Evolutionary conservation across 2,888 invertebrate genomes (phyloP), one percentile per base, ranked within the genome.

Genomic region (Nomada flava): DNA sequence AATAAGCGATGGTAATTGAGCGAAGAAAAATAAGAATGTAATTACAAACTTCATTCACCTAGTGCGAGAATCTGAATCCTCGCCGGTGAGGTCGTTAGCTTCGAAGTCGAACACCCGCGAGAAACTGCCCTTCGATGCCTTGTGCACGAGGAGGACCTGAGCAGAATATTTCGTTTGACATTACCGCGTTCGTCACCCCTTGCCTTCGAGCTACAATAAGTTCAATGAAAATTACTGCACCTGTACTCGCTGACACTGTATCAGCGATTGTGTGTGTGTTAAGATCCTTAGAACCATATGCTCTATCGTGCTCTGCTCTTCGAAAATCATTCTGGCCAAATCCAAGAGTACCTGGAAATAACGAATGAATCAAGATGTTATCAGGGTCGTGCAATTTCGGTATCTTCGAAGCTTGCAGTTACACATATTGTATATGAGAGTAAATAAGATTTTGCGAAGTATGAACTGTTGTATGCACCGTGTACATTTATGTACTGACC

Each of bases 251-350:
- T 98, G 98, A 95, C 98, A 98, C 94, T 98, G 97, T 89, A 99
- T 98, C 86, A 99, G 95, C 90, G 98, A 98, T 94, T 98, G 98
- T 88, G 98, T 98, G 94, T 98, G 98, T 77, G 98, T 96, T 92
- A 99, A 95, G 94, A 99, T 98, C 94, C 98, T 96, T 91, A 98
- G 96, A 81, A 99, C 98, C 95, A 98, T 97, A 94, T 98, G 98
- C 93, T 98, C 98, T 91, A 99, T 97, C 91, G 98, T 98, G 94
- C 98, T 98, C 94, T 99, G 98, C 94, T 99, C 98, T 93, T 98
- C 98, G 93, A 98, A 99, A 91, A 99, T 98, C 97, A 98, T 98
- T 90, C 98, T 95, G n/a, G 98, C 98, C 93, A 99, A 95, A 94
- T 98, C 98, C 88, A 99, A 95, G 77, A 99, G 95, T 86, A 99